Percentiles rank a stretch among this genome's conserved stretches.
phyloP scores from a whole-genome alignment of 2,888 invertebrate species.

The Ophonus ardosiacus region DNA sequence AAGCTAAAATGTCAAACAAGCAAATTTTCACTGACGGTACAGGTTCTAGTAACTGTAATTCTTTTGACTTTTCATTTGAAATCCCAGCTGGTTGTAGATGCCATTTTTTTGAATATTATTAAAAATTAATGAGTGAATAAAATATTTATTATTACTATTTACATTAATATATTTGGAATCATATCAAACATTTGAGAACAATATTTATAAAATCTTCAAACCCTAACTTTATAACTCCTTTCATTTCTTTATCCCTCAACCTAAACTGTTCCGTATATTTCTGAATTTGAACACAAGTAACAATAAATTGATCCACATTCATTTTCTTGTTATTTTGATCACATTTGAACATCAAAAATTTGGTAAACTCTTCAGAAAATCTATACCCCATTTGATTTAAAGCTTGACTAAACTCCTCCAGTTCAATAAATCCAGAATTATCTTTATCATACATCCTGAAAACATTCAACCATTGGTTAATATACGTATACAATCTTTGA shows the following conservation, averaged over 20 bases:
- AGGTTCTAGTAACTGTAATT: too few relatives aligned
- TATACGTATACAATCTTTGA: conserved; percentile 90
- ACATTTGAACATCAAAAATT: conserved; percentile 83
- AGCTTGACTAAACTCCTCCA: conserved; percentile 87
- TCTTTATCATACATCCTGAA: conserved; percentile 93
- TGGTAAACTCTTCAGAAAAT: conserved; percentile 87
- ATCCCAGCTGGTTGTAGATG: too few relatives aligned
- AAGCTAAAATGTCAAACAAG: too few relatives aligned
- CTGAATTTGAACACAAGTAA: conserved; percentile 92
- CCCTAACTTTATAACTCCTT: conserved; percentile 88
- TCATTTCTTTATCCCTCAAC: conserved; percentile 86
- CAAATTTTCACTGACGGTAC: too few relatives aligned
- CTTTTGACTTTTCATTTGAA: too few relatives aligned
- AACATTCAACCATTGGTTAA: conserved; percentile 92
- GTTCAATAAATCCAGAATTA: conserved; percentile 90
- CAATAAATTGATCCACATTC: conserved; percentile 93
- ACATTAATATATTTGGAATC: background rate
- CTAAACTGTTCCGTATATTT: conserved; percentile 93
- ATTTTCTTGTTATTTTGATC: conserved; percentile 82
- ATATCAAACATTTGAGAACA: conserved; percentile 84
- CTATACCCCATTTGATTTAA: conserved; percentile 93
- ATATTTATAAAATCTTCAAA: conserved; percentile 95
- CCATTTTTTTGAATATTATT: too few relatives aligned
- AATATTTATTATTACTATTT: background rate
- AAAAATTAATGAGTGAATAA: background rate